Evolutionary conservation across 2,888 invertebrate genomes (phyloP).

Genomic region (Ariolimax columbianus): DNA sequence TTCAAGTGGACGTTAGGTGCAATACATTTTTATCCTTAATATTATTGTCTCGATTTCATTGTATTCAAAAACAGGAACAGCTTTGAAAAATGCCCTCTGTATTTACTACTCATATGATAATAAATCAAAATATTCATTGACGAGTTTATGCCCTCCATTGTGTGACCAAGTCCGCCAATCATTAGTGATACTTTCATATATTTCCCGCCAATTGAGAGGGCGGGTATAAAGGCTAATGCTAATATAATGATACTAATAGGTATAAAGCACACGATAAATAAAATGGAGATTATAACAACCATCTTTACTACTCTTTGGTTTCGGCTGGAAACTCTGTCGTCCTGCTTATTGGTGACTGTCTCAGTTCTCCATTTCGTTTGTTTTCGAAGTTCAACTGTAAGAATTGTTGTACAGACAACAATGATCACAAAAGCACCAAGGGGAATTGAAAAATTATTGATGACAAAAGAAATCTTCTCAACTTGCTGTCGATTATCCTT

Average conservation of each 20-base stretch:
- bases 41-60: too few relatives aligned
- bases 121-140: conserved; percentile 12
- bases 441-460: not conserved
- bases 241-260: not conserved
- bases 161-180: not conserved
- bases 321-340: not conserved
- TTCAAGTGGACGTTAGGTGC: too few relatives aligned
- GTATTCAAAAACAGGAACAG: too few relatives aligned
- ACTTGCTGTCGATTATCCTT: not conserved
- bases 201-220: not conserved
- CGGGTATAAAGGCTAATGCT: not conserved
- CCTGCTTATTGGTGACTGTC: not conserved
- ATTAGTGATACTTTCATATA: not conserved
- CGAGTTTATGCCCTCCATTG: not conserved
- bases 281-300: conserved; percentile 4
- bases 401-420: not conserved
- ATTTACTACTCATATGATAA: conserved; percentile 14
- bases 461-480: not conserved
- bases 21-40: too few relatives aligned
- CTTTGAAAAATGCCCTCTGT: not conserved
- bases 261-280: conserved; percentile 3
- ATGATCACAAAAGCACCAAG: conserved; percentile 5
- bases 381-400: not conserved
- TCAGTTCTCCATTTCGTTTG: conserved; percentile 10
- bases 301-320: conserved; percentile 24